Evolutionary conservation across 1,140 invertebrate genomes (phyloP).

Genomic region (Lasioglossum albipes): DNA sequence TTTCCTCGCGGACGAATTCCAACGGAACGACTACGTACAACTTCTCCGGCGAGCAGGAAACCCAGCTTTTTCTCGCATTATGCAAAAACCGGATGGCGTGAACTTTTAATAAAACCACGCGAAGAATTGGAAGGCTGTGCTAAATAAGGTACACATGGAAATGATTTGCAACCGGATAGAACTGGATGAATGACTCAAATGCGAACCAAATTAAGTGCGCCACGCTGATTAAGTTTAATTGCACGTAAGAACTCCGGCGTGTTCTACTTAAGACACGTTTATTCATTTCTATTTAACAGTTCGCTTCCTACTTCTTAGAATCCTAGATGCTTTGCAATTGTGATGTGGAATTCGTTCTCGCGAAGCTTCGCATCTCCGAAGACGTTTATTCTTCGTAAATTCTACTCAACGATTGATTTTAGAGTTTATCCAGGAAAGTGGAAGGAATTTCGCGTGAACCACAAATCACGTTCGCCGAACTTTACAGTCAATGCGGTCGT

Average conservation of each 20-base stretch:
- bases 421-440: background rate
- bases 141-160: background rate
- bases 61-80: background rate
- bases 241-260: too few species aligned
- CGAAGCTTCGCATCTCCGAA: too few species aligned
- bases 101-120: constrained; percentile 1
- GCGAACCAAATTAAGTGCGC: too few species aligned
- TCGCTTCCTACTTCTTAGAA: too few species aligned
- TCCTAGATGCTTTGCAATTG: too few species aligned
- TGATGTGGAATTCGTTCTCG: too few species aligned
- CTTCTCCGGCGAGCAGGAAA: background rate
- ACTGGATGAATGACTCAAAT: background rate
- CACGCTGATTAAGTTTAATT: too few species aligned
- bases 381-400: too few species aligned
- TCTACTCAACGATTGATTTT: too few species aligned
- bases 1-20: background rate
- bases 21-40: background rate
- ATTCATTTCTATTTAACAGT: too few species aligned
- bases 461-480: constrained; percentile 22
- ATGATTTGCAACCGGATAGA: background rate
- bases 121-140: background rate
- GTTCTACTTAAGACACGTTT: too few species aligned
- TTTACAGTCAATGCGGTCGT: constrained; percentile 18
- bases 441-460: background rate
- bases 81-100: background rate